phyloP scores from a whole-genome alignment of 2,888 invertebrate species.

The Platypus cylindrus region DNA sequence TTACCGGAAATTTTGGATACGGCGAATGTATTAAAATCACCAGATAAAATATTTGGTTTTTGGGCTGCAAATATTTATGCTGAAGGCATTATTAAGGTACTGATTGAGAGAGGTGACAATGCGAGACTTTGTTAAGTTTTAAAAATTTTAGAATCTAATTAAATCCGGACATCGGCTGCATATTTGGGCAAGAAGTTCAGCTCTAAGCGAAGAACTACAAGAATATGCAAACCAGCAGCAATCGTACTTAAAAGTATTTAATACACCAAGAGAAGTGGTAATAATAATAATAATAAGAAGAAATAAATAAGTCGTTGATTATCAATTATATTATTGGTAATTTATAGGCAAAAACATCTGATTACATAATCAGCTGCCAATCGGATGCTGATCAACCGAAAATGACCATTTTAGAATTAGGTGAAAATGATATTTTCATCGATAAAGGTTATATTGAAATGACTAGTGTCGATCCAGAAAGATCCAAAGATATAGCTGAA shows the following conservation, averaged over 20 bases:
- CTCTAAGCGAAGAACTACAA: slow-evolving; percentile 13
- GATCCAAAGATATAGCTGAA: slow-evolving; percentile 83
- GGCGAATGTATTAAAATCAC: slow-evolving; percentile 8
- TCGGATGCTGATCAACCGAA: slow-evolving; percentile 87
- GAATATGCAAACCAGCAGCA: slow-evolving; percentile 11
- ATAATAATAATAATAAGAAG: no score
- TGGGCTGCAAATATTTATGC: slow-evolving; percentile 11
- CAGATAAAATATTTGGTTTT: slow-evolving; percentile 10
- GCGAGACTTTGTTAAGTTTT: background rate
- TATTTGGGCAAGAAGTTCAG: slow-evolving; percentile 78
- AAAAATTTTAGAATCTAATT: slow-evolving; percentile 57
- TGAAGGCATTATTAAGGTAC: slow-evolving; percentile 13
- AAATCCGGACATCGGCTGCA: slow-evolving; percentile 87
- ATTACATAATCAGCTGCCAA: slow-evolving; percentile 91
- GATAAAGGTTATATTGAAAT: slow-evolving; percentile 91
- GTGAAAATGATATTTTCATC: slow-evolving; percentile 41
- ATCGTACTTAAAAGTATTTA: slow-evolving; percentile 50
- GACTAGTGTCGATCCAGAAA: slow-evolving; percentile 89
- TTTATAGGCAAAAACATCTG: slow-evolving; percentile 54
- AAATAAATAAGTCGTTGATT: background rate
- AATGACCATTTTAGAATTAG: slow-evolving; percentile 90
- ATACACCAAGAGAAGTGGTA: slow-evolving; percentile 81
- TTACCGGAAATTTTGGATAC: slow-evolving; percentile 6
- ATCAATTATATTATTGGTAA: background rate
- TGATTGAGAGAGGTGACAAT: no score